Conservation (phyloP, 1,140 invertebrate genomes). For the Trichonephila inaurata region DNA sequence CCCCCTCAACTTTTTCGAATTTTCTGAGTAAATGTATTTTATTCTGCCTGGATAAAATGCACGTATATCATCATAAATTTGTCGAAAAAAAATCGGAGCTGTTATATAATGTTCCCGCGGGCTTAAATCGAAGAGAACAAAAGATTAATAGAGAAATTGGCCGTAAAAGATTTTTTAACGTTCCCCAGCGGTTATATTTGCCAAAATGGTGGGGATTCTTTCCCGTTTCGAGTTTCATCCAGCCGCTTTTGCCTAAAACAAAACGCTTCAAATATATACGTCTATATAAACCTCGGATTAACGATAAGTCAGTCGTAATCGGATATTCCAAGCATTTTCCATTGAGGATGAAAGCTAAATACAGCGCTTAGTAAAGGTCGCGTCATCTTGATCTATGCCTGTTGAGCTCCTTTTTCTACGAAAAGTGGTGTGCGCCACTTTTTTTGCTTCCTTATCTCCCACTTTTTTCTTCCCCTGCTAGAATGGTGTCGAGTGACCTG, state of each 20-base stretch:
- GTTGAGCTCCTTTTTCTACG: conserved; percentile 60
- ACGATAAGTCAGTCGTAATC: conserved; percentile 71
- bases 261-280: conserved; percentile 37
- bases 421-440: conserved; percentile 58
- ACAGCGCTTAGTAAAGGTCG: conserved; percentile 73
- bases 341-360: conserved; percentile 73
- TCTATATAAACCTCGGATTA: conserved; percentile 69
- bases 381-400: conserved; percentile 70
- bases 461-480: neutral
- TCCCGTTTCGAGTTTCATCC: conserved; percentile 49
- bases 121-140: conserved; percentile 61
- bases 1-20: too few species aligned
- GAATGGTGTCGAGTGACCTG: conserved; percentile 63
- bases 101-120: conserved; percentile 27
- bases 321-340: conserved; percentile 62
- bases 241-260: conserved; percentile 28
- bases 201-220: conserved; percentile 56
- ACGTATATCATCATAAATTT: neutral
- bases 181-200: conserved; percentile 63
- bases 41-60: neutral
- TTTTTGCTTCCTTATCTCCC: conserved; percentile 36
- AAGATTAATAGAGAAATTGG: conserved; percentile 73
- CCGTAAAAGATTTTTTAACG: conserved; percentile 67
- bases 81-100: neutral
- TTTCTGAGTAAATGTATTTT: too few species aligned